A percentile compares a stretch with the other conserved stretches of the same genome.
These are phyloP conservation scores for Stenotaenia linearis DNA, from an alignment of 2,888 invertebrate genomes.

Conservation along the genomic window DNA sequence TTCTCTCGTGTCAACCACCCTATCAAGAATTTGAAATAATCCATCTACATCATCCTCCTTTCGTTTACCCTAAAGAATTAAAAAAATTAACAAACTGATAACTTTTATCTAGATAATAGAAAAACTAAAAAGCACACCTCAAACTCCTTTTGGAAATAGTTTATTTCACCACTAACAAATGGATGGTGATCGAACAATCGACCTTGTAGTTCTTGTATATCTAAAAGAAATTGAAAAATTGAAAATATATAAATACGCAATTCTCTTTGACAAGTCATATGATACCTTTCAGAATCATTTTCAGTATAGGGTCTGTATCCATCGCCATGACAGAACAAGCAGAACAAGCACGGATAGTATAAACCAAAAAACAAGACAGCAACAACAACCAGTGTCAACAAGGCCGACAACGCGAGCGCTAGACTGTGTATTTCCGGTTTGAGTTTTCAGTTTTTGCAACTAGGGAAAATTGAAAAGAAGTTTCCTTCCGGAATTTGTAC, in stretches of 20 bases:
- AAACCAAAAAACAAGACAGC: too few species aligned
- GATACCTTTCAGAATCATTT: neutral
- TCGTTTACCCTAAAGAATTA: slow-evolving; percentile 61
- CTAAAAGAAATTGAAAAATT: too few species aligned
- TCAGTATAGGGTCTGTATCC: neutral
- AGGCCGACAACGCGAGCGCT: neutral
- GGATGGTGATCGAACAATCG: slow-evolving; percentile 81
- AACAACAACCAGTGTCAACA: too few species aligned
- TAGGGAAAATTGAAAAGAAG: neutral
- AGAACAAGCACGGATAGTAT: too few species aligned
- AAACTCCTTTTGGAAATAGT: slow-evolving; percentile 74
- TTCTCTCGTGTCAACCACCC: slow-evolving; percentile 69
- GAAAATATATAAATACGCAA: too few species aligned
- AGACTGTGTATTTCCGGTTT: neutral
- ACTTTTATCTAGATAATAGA: neutral
- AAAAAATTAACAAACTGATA: neutral
- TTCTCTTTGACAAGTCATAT: too few species aligned
- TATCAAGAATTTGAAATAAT: slow-evolving; percentile 69
- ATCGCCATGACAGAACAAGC: too few species aligned
- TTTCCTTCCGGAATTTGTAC: neutral
- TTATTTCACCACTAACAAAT: slow-evolving; percentile 78
- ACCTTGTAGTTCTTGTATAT: slow-evolving; percentile 74
- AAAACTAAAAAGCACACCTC: slow-evolving; percentile 58
- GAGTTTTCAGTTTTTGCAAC: neutral
- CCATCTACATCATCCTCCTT: slow-evolving; percentile 72